A percentile compares a stretch with the other conserved stretches of the same genome.
Evolutionary conservation across 2,888 invertebrate genomes (phyloP).

Genomic region (Mallateleia sp.): DNA sequence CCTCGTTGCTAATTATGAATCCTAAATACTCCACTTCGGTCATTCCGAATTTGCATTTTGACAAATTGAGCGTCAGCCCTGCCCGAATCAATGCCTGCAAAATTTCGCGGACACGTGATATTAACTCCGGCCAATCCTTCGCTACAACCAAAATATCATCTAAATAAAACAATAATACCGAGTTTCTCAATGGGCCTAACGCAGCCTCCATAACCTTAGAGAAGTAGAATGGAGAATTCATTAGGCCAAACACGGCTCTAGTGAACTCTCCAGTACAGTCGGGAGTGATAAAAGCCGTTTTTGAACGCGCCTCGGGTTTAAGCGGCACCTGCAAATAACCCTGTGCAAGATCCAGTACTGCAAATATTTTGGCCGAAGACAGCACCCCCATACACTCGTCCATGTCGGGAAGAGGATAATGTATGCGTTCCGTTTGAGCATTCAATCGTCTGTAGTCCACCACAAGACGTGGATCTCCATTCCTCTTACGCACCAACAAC

Average conservation of each 20-base stretch:
- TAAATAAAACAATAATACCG: slow-evolving; percentile 35
- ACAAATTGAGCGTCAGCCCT: slow-evolving; percentile 10
- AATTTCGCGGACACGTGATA: background rate
- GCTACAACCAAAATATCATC: slow-evolving; percentile 30
- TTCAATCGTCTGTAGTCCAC: too few relatives aligned
- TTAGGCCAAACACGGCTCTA: too few relatives aligned
- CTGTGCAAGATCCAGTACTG: too few relatives aligned
- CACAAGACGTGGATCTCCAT: too few relatives aligned
- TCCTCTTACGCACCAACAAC: too few relatives aligned
- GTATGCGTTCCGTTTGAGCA: too few relatives aligned
- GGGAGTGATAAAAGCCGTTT: slow-evolving; percentile 77
- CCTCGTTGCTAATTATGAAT: background rate
- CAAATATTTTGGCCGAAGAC: too few relatives aligned
- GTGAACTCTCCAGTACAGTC: slow-evolving; percentile 80
- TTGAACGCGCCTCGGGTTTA: slow-evolving; percentile 47
- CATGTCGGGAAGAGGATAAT: too few relatives aligned
- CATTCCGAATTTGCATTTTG: slow-evolving; percentile 36
- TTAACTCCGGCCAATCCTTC: slow-evolving; percentile 12
- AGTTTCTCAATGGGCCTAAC: slow-evolving; percentile 32
- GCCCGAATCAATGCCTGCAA: slow-evolving; percentile 11
- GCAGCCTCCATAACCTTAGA: too few relatives aligned
- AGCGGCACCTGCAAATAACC: too few relatives aligned
- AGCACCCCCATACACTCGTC: too few relatives aligned
- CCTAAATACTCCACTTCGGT: slow-evolving; percentile 34
- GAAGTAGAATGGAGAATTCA: slow-evolving; percentile 83